These are phyloP conservation scores for Herminia tarsipennalis DNA, from an alignment of 2,888 invertebrate genomes.

Conservation along the genomic window DNA sequence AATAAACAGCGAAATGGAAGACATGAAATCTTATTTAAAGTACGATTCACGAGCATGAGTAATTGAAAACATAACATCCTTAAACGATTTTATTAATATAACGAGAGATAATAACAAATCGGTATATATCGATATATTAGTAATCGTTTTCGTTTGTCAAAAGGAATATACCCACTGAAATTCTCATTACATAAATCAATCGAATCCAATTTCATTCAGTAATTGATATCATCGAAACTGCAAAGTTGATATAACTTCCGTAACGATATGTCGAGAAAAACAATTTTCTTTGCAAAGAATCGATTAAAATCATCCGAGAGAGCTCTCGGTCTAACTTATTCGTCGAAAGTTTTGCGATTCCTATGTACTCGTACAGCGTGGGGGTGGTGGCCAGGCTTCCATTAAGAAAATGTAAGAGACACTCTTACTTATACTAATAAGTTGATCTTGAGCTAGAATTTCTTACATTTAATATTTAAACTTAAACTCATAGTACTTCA, in stretches of 20 bases:
- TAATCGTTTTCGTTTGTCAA: constrained; percentile 2
- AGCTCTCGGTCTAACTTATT: constrained; percentile 18
- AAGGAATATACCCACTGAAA: background rate
- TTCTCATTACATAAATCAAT: background rate
- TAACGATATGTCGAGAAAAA: constrained; percentile 29
- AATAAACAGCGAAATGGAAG: no score
- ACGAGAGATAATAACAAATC: no score
- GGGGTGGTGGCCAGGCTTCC: background rate
- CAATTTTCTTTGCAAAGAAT: constrained; percentile 26
- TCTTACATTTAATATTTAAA: no score
- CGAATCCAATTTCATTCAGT: constrained; percentile 8
- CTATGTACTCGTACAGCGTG: constrained; percentile 8
- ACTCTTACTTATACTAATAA: no score
- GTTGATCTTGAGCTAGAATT: no score
- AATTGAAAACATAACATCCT: no score
- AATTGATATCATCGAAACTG: constrained; percentile 31
- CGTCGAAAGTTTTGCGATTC: constrained; percentile 23
- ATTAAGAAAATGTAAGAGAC: no score
- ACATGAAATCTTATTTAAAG: no score
- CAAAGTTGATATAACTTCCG: constrained; percentile 27
- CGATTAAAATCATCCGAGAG: constrained; percentile 36
- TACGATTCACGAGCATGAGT: no score
- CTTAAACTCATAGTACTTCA: no score
- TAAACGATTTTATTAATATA: no score
- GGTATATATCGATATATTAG: no score